Conservation (phyloP, 1,140 invertebrate genomes). For the Arctopsyche grandis region DNA sequence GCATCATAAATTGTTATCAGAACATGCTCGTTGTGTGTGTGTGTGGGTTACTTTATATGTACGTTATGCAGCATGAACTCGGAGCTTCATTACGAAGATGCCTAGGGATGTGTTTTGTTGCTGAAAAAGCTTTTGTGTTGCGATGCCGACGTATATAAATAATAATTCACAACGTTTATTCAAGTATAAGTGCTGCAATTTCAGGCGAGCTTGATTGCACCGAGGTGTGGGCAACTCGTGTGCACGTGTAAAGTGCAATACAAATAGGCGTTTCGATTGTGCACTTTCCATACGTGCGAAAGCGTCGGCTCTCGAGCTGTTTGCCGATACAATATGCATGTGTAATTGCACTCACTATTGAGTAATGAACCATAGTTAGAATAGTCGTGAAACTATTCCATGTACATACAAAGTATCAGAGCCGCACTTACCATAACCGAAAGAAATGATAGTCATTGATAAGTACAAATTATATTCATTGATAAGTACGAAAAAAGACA, state of each 20-base stretch:
- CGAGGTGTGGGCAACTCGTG: constrained; percentile 44
- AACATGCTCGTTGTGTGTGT: neutral
- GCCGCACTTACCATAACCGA: too few relatives aligned
- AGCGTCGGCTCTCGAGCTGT: neutral
- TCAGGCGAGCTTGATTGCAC: constrained; percentile 38
- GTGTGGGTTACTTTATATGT: neutral
- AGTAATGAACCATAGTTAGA: too few relatives aligned
- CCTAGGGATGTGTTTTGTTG: neutral
- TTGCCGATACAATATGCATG: neutral
- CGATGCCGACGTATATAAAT: constrained; percentile 21
- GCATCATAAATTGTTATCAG: constrained; percentile 8
- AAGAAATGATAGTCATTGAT: too few relatives aligned
- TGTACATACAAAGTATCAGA: neutral
- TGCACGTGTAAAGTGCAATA: constrained; percentile 27
- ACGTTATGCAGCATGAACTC: neutral
- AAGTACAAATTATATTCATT: too few relatives aligned
- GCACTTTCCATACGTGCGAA: neutral
- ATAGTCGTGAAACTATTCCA: neutral
- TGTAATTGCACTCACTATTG: too few relatives aligned
- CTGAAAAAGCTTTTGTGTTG: neutral
- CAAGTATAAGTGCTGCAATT: constrained; percentile 43
- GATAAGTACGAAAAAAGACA: too few relatives aligned
- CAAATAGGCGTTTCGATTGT: constrained; percentile 9
- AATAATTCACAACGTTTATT: constrained; percentile 38
- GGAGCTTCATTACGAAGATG: neutral